Evolutionary conservation across 2,113 vertebrate genomes (phyloP).

Genomic region (Pontoporia blainvillei): DNA sequence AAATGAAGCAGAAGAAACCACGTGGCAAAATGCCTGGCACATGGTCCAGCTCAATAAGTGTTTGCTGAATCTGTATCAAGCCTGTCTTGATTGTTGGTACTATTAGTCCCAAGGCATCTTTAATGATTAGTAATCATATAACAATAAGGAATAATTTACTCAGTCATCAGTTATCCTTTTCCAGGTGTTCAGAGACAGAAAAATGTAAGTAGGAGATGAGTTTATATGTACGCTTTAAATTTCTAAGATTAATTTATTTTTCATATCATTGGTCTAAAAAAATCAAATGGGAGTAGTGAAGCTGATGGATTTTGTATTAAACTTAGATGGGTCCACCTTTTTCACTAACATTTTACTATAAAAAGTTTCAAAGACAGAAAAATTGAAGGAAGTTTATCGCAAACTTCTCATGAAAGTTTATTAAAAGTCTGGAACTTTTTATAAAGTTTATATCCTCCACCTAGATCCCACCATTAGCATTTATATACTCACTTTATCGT

Average conservation of each 20-base stretch:
- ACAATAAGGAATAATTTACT: background rate
- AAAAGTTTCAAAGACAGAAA: background rate
- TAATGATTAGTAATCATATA: background rate
- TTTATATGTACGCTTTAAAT: background rate
- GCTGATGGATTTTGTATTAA: background rate
- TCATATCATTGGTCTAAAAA: background rate
- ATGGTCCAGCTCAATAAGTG: background rate
- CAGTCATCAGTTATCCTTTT: no score
- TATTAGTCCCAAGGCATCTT: background rate
- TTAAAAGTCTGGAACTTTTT: background rate
- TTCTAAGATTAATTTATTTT: background rate
- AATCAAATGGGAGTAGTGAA: background rate
- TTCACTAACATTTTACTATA: background rate
- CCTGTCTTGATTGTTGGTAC: no score
- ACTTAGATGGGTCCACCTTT: background rate
- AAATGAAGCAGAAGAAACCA: background rate
- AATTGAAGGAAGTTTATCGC: background rate
- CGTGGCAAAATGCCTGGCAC: rapidly evolving
- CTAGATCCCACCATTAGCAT: background rate
- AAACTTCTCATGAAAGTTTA: background rate
- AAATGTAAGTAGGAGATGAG: background rate
- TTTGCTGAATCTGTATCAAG: background rate
- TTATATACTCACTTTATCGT: background rate
- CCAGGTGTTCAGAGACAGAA: no score
- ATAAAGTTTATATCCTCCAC: background rate